These are phyloP conservation scores for Agonopterix alstromeriana DNA, from an alignment of 2,888 invertebrate species.

Conservation along the genomic window DNA sequence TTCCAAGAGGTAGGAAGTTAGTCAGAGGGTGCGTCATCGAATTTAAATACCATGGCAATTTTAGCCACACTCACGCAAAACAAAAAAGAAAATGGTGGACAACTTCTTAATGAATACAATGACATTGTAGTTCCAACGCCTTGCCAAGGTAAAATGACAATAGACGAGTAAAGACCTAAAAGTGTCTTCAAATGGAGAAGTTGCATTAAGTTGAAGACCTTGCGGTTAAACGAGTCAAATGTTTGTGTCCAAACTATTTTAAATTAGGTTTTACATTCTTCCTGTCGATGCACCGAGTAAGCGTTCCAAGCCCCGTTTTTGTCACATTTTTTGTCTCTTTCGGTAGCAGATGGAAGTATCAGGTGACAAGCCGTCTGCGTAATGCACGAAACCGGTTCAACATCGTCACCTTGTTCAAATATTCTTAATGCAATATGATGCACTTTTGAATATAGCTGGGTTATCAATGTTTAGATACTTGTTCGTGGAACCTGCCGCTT, in stretches of 20 bases:
- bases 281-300: not conserved
- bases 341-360: constrained; percentile 13
- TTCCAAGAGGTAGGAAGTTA: too few species aligned
- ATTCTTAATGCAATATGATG: constrained; percentile 1
- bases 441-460: constrained; percentile 4
- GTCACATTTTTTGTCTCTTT: constrained; percentile 1
- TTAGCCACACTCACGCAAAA: not conserved
- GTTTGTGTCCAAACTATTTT: too few species aligned
- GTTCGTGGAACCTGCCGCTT: constrained; percentile 1
- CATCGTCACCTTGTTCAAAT: not conserved
- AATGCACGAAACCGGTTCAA: constrained; percentile 4
- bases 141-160: constrained; percentile 25
- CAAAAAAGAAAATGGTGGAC: constrained; percentile 19
- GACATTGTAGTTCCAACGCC: constrained; percentile 30
- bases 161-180: constrained; percentile 3
- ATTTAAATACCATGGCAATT: too few species aligned
- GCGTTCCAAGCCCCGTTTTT: not conserved
- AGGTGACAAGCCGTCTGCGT: constrained; percentile 15
- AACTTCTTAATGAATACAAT: constrained; percentile 24
- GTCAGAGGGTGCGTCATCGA: constrained; percentile 3
- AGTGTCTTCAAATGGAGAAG: constrained; percentile 7
- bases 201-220: constrained; percentile 10
- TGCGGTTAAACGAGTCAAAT: not conserved
- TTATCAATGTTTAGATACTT: constrained; percentile 1
- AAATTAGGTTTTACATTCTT: not conserved